Conservation (phyloP, 2,113 vertebrate genomes). For the Tetrax tetrax region DNA sequence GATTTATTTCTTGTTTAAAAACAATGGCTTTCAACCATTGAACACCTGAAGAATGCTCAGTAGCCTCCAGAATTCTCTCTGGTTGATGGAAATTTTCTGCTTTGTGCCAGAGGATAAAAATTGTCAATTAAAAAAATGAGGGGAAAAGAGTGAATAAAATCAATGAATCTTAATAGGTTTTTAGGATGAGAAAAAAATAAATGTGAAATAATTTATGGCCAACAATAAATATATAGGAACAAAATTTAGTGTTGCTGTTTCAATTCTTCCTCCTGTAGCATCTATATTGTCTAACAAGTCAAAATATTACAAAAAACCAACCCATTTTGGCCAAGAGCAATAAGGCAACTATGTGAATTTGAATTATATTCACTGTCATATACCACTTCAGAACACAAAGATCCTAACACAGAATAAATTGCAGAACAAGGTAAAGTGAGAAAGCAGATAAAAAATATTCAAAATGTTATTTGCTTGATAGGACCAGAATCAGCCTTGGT, state of each 20-base stretch:
- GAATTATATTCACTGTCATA: not conserved
- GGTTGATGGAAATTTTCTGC: not conserved
- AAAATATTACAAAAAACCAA: not conserved
- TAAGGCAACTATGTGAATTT: not conserved
- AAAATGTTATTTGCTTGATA: not conserved
- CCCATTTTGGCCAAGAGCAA: not conserved
- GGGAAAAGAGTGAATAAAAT: not conserved
- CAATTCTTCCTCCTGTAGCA: not conserved
- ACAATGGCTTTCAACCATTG: not conserved
- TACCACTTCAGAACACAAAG: not conserved
- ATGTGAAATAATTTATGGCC: not conserved
- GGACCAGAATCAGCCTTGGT: not conserved
- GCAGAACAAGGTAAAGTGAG: not conserved
- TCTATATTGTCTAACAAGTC: not conserved
- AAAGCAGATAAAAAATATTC: not conserved
- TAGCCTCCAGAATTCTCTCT: not conserved
- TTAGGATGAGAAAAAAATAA: not conserved
- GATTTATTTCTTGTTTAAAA: not conserved
- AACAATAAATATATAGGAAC: not conserved
- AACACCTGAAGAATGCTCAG: not conserved
- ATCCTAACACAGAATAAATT: not conserved
- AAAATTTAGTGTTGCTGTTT: not conserved
- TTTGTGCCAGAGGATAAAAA: not conserved
- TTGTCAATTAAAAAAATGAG: not conserved
- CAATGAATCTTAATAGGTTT: accelerated